A percentile compares a stretch with the other conserved stretches of the same genome.
phyloP scores from a whole-genome alignment of 1,140 invertebrate genomes.

The Drosophila albomicans region DNA sequence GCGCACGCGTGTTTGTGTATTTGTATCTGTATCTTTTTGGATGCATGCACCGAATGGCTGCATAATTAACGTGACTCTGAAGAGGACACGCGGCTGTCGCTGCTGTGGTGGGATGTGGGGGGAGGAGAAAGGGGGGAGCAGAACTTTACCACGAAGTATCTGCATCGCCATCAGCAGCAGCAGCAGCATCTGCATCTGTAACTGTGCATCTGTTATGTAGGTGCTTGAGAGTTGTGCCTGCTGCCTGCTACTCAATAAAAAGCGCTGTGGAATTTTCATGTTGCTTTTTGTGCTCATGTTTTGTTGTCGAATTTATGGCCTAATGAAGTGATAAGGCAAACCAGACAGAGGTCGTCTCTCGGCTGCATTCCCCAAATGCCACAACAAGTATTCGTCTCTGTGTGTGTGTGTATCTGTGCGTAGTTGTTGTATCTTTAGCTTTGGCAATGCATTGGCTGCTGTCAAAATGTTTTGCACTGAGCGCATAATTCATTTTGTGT shows the following conservation, averaged over 20 bases:
- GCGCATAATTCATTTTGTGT: slow-evolving; percentile 71
- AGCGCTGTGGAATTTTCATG: slow-evolving; percentile 68
- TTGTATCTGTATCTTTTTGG: slow-evolving; percentile 53
- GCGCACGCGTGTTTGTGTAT: slow-evolving; percentile 49
- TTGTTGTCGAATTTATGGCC: slow-evolving; percentile 83
- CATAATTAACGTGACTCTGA: slow-evolving; percentile 72
- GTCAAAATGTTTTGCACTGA: slow-evolving; percentile 78
- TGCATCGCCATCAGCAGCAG: slow-evolving; percentile 41
- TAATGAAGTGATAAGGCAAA: slow-evolving; percentile 81
- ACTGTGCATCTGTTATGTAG: slow-evolving; percentile 67
- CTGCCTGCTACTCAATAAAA: slow-evolving; percentile 50
- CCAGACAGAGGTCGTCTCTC: slow-evolving; percentile 66
- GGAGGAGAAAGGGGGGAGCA: slow-evolving; percentile 3
- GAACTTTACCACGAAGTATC: slow-evolving; percentile 28
- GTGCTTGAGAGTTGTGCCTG: slow-evolving; percentile 65
- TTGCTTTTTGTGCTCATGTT: slow-evolving; percentile 61
- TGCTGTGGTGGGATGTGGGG: too few species aligned
- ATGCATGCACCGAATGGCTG: slow-evolving; percentile 64
- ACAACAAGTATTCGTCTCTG: slow-evolving; percentile 38
- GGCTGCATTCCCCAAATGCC: slow-evolving; percentile 70
- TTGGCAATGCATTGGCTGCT: slow-evolving; percentile 52
- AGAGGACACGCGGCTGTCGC: too few species aligned
- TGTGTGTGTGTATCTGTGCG: slow-evolving; percentile 20
- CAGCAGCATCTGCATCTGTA: slow-evolving; percentile 67
- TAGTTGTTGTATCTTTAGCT: slow-evolving; percentile 61